Conservation (phyloP, 2,888 invertebrate species). For the Lacanobia wlatinum region DNA sequence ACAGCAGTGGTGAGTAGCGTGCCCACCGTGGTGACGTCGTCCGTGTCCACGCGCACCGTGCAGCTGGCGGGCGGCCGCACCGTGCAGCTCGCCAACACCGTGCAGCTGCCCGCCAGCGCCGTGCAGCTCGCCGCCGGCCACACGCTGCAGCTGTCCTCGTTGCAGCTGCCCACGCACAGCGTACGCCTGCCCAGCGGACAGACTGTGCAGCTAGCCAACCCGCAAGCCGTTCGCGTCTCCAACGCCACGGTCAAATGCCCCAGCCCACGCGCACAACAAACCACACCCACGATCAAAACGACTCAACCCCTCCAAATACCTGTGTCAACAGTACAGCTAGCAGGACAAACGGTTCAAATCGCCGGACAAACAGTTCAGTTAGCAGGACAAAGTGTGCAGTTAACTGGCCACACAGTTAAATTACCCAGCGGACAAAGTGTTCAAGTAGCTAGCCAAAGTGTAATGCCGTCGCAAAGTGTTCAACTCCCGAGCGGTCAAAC, state of each 20-base stretch:
- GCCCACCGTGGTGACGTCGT: slow-evolving; percentile 73
- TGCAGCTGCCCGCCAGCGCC: slow-evolving; percentile 73
- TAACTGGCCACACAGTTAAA: slow-evolving; percentile 88
- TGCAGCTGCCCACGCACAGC: slow-evolving; percentile 83
- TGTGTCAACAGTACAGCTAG: slow-evolving; percentile 81
- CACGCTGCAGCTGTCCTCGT: slow-evolving; percentile 80
- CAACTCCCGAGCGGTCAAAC: slow-evolving; percentile 82
- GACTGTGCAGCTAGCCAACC: slow-evolving; percentile 83
- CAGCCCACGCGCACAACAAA: slow-evolving; percentile 72
- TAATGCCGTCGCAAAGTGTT: slow-evolving; percentile 80
- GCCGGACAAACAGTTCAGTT: slow-evolving; percentile 85
- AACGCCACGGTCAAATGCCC: slow-evolving; percentile 72
- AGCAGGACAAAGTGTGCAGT: slow-evolving; percentile 83
- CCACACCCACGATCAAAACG: slow-evolving; percentile 73
- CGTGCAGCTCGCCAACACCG: slow-evolving; percentile 83
- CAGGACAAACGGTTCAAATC: slow-evolving; percentile 83
- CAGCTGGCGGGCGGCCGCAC: slow-evolving; percentile 84
- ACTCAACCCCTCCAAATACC: slow-evolving; percentile 80
- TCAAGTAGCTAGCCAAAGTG: slow-evolving; percentile 81
- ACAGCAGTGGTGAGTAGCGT: slow-evolving; percentile 79
- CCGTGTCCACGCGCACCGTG: slow-evolving; percentile 78
- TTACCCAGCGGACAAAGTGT: slow-evolving; percentile 85
- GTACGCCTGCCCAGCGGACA: slow-evolving; percentile 85
- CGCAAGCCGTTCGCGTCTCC: slow-evolving; percentile 78
- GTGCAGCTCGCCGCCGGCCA: slow-evolving; percentile 80